Base-by-base conservation (phyloP, 2,888 invertebrate species). In the Dysmachus trigonus region DNA sequence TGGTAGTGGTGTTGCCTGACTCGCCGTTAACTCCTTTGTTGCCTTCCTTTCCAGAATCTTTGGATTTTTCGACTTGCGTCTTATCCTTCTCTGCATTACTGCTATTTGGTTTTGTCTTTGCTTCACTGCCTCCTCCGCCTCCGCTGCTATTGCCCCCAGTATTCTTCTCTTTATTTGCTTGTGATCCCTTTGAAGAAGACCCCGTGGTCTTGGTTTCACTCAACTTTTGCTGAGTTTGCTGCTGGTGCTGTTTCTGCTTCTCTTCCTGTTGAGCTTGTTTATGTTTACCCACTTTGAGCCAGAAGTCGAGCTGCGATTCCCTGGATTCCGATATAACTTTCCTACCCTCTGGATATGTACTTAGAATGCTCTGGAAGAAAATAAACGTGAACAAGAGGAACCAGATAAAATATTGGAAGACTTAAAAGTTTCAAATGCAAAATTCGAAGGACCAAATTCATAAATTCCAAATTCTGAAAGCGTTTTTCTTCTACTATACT, bases 281-380 rank as follows among this genome's bases (percentile, higher is more conserved):
- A 35, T 91, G 90, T 86, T 92, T 92, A 76, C 94, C 94, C 72
- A 93, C 92, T 82, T 93, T 93, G 0, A 93, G 90, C 95, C 95
- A 95, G 89, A 93, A 94, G 86, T 94, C 94, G 15, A 95, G 93
- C 90, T 95, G 95, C 1, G 93, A 93, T 88, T 94, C 94, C 86
- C 95, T 93, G 0, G 95, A 94, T 85, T 94, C 93, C 62, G 90
- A 91, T 89, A 92, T 91, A 35, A 91, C 85, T 87, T 90, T 90
- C 86, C 90, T 91, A 72, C 92, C 92, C 33, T 91, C 91, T 1
- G 89, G 88, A 87, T 91, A 91, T 89, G 90, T 91, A 88, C 91
- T 91, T 7, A 92, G 87, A 74, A 88, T 87, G 15, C 87, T 82
- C 88, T 88, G 71, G 73, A 88, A 87, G n/a, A 83, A 53, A 62